These are phyloP conservation scores for Polyploca ridens DNA, from an alignment of 2,888 invertebrate species.

Conservation along the genomic window DNA sequence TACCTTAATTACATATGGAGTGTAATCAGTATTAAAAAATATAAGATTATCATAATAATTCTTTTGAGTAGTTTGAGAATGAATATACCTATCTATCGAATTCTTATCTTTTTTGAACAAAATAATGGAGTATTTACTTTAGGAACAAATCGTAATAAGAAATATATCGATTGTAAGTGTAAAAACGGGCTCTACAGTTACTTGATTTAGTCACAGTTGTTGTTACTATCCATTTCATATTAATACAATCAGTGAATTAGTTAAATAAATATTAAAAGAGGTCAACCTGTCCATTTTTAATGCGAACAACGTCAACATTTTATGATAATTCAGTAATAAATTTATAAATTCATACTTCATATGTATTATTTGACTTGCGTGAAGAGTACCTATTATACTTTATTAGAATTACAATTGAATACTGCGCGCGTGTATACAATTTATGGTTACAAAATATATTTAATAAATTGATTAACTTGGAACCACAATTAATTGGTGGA, in stretches of 20 bases:
- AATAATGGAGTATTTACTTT: too few relatives aligned
- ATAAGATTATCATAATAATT: too few relatives aligned
- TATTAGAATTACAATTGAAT: slow-evolving; percentile 1
- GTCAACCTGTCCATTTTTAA: slow-evolving; percentile 53
- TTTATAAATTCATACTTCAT: slow-evolving; percentile 31
- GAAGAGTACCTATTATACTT: slow-evolving; percentile 19
- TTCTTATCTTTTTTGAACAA: too few relatives aligned
- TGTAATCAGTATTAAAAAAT: too few relatives aligned
- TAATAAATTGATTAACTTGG: not conserved
- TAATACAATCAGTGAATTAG: slow-evolving; percentile 33
- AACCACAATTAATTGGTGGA: not conserved
- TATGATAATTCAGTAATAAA: slow-evolving; percentile 39
- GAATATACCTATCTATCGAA: too few relatives aligned
- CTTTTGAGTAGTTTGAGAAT: too few relatives aligned
- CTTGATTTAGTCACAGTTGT: too few relatives aligned
- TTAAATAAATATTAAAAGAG: slow-evolving; percentile 53
- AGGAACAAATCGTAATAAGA: too few relatives aligned
- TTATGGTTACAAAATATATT: not conserved
- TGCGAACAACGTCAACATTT: slow-evolving; percentile 41
- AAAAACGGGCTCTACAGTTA: not conserved
- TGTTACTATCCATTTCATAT: slow-evolving; percentile 28
- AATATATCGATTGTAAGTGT: too few relatives aligned
- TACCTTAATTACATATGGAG: too few relatives aligned
- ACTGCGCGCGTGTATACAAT: not conserved
- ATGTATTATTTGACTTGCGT: slow-evolving; percentile 27